phyloP scores from a whole-genome alignment of 2,797 vertebrate species.

The Anolis apletophallus region DNA sequence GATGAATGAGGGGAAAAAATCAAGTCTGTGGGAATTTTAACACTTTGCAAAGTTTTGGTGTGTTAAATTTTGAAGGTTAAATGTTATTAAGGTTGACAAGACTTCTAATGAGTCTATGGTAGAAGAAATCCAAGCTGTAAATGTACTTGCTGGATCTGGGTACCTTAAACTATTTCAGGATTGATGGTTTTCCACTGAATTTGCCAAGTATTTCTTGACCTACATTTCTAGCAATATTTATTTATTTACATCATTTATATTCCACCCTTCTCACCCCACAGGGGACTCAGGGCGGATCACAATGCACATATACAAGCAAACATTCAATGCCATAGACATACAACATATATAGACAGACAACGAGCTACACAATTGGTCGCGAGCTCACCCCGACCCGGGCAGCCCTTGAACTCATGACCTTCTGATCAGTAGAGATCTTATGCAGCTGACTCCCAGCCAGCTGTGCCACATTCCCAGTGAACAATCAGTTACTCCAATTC shows the following conservation, averaged over 20 bases:
- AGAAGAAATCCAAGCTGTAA: slow-evolving; percentile 28
- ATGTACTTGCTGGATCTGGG: not conserved
- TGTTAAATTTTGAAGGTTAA: slow-evolving; percentile 32
- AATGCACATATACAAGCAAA: too few species aligned
- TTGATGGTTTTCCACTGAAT: slow-evolving; percentile 5
- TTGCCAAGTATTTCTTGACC: slow-evolving; percentile 11
- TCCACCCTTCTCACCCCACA: too few species aligned
- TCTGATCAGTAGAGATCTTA: too few species aligned
- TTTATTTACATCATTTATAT: too few species aligned
- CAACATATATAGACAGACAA: too few species aligned
- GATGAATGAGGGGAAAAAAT: slow-evolving; percentile 26
- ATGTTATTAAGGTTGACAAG: slow-evolving; percentile 23
- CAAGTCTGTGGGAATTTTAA: slow-evolving; percentile 25
- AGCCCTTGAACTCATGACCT: too few species aligned
- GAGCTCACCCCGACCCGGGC: too few species aligned
- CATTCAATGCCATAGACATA: too few species aligned
- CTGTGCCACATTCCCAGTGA: too few species aligned
- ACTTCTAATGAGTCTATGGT: slow-evolving; percentile 24
- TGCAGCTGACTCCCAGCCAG: too few species aligned
- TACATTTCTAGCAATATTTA: slow-evolving; percentile 13
- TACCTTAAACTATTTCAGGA: slow-evolving; percentile 4
- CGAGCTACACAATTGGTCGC: too few species aligned
- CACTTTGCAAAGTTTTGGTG: slow-evolving; percentile 34
- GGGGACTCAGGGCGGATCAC: too few species aligned
- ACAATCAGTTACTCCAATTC: slow-evolving; percentile 34